Evolutionary conservation across 2,797 vertebrate species (phyloP).

Genomic region (Trachops cirrhosus): DNA sequence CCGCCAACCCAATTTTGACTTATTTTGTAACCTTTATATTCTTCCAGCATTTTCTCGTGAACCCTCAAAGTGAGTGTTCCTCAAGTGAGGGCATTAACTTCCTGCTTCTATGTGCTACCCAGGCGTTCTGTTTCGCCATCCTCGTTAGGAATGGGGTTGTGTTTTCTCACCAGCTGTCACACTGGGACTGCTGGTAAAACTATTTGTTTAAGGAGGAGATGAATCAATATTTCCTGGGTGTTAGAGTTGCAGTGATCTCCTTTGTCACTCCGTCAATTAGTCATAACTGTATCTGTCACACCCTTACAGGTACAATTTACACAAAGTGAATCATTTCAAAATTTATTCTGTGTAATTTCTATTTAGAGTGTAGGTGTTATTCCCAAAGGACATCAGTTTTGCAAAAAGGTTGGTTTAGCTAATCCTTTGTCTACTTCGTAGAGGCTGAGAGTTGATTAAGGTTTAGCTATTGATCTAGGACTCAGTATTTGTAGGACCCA

Average conservation of each 20-base stretch:
- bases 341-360: not conserved
- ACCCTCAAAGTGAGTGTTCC: not conserved
- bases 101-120: not conserved
- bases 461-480: not conserved
- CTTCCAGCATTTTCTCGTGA: not conserved
- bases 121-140: not conserved
- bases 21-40: not conserved
- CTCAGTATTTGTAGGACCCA: not conserved
- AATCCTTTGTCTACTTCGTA: not conserved
- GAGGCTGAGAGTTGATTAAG: not conserved
- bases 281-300: slow-evolving; percentile 6
- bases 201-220: slow-evolving; percentile 56
- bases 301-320: not conserved
- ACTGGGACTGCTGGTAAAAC: not conserved
- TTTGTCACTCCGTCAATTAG: slow-evolving; percentile 18
- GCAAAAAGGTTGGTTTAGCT: not conserved
- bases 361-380: not conserved
- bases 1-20: not conserved
- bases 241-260: slow-evolving; percentile 23
- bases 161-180: not conserved
- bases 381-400: not conserved
- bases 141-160: not conserved
- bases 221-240: not conserved
- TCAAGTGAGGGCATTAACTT: not conserved
- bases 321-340: slow-evolving; percentile 29